Base-by-base conservation (phyloP, 2,888 invertebrate genomes). In the Agonopterix alstromeriana region DNA sequence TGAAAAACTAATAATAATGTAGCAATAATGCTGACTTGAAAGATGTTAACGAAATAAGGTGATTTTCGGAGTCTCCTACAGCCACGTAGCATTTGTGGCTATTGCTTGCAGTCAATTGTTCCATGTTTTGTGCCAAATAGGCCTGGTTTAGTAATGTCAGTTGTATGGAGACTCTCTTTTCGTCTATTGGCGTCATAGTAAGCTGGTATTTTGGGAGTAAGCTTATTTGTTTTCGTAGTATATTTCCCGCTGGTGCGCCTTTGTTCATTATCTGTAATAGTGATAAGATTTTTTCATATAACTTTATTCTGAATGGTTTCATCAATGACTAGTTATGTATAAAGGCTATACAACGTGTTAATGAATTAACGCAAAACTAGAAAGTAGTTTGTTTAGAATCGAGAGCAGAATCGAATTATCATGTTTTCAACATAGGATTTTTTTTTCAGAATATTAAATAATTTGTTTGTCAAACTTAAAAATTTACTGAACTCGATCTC, bases 191-290 rank as follows among this genome's bases (percentile, higher is more conserved):
- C 10, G 70, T 77, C 17, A 87, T 61, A 1, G 70, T 71, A 10
- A 93, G 53, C 17, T 80, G 73, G 71, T 94, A 95, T 60, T 90
- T 89, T 0, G 95, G 95, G 3, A 94, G 79, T 12, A 90, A 75
- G 43, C 78, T 74, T 10, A 93, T 90, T 73, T 92, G 90, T 53
- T 93, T 92, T 42, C 90, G 86, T 2, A 95, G 67, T 42, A 90
- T 75, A 66, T 93, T 93, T 3, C 95, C 95, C 56, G 93, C 92
- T 43, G 95, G 95, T 10, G 94, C 91, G 42, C 92, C 91, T 69
- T 93, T 90, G 70, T 93, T 93, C 63, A 94, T 90, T 66, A 94
- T 93, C 94, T 94, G 54, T 27, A 63, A 59, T 35, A 8, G 27
- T 11, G 36, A 42, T 5, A 27, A 27, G 7, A 27, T 27, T 3